Evolutionary conservation across 2,113 vertebrate species (phyloP).

Genomic region (Dromaius novaehollandiae): DNA sequence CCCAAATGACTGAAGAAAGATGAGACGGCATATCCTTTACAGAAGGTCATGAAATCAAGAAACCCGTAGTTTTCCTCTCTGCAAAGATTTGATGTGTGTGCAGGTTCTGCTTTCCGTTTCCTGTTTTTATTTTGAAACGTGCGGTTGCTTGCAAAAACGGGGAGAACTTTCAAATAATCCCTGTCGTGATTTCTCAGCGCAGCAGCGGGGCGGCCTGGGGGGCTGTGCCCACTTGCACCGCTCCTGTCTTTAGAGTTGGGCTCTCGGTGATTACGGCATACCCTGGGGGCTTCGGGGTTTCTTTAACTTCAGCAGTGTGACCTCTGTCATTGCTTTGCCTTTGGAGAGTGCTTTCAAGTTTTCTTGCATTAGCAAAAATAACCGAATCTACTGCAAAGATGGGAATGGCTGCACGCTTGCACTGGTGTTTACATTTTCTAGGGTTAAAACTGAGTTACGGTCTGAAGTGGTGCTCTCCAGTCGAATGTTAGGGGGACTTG

Average conservation of each 20-base stretch:
- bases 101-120: conserved; percentile 57
- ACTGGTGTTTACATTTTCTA: background rate
- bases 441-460: background rate
- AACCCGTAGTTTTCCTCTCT: background rate
- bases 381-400: background rate
- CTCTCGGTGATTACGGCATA: background rate
- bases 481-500: background rate
- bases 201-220: background rate
- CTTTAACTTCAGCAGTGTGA: background rate
- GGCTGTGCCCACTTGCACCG: background rate
- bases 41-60: background rate
- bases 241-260: background rate
- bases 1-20: background rate
- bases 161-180: background rate
- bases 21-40: background rate
- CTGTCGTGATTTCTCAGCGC: background rate
- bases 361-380: background rate
- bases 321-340: background rate
- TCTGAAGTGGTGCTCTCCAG: background rate
- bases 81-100: background rate
- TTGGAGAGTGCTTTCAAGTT: background rate
- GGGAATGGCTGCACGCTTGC: background rate
- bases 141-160: background rate
- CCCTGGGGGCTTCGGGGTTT: background rate
- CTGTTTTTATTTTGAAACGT: conserved; percentile 37